Conservation (phyloP, 2,113 vertebrate species). For the Anoplopoma fimbria region DNA sequence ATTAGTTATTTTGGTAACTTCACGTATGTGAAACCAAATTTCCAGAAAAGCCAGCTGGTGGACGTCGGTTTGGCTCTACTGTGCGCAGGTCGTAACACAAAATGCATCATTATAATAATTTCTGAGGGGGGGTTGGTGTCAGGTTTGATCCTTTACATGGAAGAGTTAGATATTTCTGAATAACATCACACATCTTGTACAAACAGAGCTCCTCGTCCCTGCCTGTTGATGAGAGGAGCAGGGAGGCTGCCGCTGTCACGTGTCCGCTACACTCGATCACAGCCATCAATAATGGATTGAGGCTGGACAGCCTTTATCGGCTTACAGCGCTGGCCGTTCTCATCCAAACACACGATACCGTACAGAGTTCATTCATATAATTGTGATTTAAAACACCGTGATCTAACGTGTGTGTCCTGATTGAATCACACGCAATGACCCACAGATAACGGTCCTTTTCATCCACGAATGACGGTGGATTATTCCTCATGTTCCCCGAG, state of each 20-base stretch:
- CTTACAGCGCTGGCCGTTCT: conserved; percentile 36
- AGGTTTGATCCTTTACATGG: background rate
- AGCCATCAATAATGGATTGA: conserved; percentile 77
- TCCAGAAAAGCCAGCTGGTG: no score
- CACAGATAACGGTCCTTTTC: background rate
- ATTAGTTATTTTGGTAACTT: no score
- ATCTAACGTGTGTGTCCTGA: background rate
- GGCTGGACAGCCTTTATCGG: conserved; percentile 58
- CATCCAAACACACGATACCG: background rate
- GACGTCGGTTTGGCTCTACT: background rate
- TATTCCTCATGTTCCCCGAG: background rate
- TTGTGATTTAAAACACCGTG: background rate
- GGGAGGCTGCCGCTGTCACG: conserved; percentile 37
- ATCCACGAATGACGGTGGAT: background rate
- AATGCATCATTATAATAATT: background rate
- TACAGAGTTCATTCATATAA: no score
- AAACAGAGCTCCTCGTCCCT: no score
- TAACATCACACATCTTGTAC: background rate
- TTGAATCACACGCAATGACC: background rate
- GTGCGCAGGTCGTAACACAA: background rate
- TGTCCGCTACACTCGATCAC: conserved; percentile 49
- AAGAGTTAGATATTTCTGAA: background rate
- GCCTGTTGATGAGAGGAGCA: background rate
- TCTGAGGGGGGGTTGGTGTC: background rate
- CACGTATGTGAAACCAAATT: no score